phyloP scores from a whole-genome alignment of 2,888 invertebrate genomes.

The Branchinecta sandiegonensis region DNA sequence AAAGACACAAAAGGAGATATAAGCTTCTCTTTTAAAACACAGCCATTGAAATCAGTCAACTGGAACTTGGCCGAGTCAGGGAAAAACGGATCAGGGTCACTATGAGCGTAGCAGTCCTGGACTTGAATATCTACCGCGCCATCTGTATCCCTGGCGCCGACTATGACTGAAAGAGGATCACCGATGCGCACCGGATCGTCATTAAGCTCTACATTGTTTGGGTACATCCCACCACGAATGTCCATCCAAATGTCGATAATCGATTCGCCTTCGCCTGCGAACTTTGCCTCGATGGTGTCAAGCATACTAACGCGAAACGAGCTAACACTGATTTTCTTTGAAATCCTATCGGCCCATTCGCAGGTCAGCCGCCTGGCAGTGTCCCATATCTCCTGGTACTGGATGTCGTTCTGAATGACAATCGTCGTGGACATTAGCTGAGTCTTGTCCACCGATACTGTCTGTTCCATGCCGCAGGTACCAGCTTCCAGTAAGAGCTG shows the following conservation, averaged over 20 bases:
- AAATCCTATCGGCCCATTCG: constrained; percentile 31
- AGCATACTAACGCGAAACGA: constrained; percentile 54
- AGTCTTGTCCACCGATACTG: constrained; percentile 46
- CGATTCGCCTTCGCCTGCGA: constrained; percentile 34
- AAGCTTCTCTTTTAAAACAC: constrained; percentile 47
- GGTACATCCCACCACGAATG: constrained; percentile 52
- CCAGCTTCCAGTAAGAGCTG: constrained; percentile 49
- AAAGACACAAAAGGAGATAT: constrained; percentile 50
- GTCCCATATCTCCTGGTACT: constrained; percentile 50
- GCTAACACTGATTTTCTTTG: constrained; percentile 34
- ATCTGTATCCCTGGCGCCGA: constrained; percentile 50
- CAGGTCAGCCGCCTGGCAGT: constrained; percentile 48
- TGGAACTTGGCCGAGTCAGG: constrained; percentile 46
- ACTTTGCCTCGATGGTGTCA: constrained; percentile 47
- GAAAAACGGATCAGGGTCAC: constrained; percentile 45
- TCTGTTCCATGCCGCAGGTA: constrained; percentile 46
- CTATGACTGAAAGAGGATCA: constrained; percentile 50
- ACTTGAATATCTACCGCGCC: constrained; percentile 50
- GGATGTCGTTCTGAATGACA: constrained; percentile 51
- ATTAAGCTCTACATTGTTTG: constrained; percentile 45
- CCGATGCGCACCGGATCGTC: constrained; percentile 51
- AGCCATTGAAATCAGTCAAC: constrained; percentile 50
- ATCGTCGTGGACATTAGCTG: constrained; percentile 45
- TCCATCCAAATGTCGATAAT: constrained; percentile 64
- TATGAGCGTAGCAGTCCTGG: constrained; percentile 58